Evolutionary conservation across 2,797 vertebrate genomes (phyloP), one percentile per base, ranked within the genome.

Genomic region (Enteromius fasciolatus): DNA sequence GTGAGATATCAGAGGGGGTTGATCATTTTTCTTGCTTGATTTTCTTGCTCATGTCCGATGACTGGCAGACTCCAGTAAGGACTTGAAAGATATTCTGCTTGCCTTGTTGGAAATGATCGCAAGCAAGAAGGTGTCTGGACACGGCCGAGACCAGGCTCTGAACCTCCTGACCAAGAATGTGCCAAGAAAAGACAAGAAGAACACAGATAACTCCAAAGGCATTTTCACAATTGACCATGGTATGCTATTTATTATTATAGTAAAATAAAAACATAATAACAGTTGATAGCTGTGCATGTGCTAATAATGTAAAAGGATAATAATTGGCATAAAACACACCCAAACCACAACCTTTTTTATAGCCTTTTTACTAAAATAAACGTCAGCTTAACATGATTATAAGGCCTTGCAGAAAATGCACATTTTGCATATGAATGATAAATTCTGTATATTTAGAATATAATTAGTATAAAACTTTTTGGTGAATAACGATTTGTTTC

Each of bases 111-210:
- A 99, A 86, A 99, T 98, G 97, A 90, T 97, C 85, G 89, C 87
- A 25, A 97, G 91, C 87, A 97, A 96, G 88, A 98, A 95, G 17
- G 96, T 99, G 1, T 98, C 98, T 17, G 97, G 97, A 66, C 96
- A 96, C 63, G 98, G 98, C 41, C 93, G 98, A 90, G 98, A 99
- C 88, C 96, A 95, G 89, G 97, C 97, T 0, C 93, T 99, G 76
- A 99, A 98, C 90, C 95, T 99, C 25, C 95, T 99, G 86, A 95
- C 93, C 87, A 99, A 94, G 90, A 99, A 98, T 3, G 95, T 98
- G 33, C 97, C 98, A 0, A 95, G 97, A 84, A 95, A 92, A 79
- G 87, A 95, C 87, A 95, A 94, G 59, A 95, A 93, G 80, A 89
- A 93, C 20, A 89, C 70, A 0, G 95, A 98, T 89, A 92, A 98